Percentiles rank a stretch among this genome's conserved stretches.
Evolutionary conservation across 2,888 invertebrate species (phyloP).

Genomic region (Eledone cirrhosa): DNA sequence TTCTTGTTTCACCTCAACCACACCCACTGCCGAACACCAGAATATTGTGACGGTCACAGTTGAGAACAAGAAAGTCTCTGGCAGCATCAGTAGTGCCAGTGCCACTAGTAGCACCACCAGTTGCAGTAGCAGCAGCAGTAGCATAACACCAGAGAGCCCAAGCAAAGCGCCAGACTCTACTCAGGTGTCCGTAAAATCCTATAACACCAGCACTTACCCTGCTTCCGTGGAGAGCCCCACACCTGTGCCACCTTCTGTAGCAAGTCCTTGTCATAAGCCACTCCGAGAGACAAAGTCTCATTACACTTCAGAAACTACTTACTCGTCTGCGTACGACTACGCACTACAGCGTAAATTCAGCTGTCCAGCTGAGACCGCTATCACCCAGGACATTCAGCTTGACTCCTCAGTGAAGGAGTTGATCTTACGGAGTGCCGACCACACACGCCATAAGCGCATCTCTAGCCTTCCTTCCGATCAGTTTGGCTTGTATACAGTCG

Average conservation of each 20-base stretch:
- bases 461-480: neutral
- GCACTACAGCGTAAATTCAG: neutral
- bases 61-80: neutral
- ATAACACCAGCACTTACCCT: neutral
- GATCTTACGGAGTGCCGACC: constrained; percentile 1
- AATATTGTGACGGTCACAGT: neutral
- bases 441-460: constrained; percentile 4
- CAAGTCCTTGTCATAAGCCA: neutral
- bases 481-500: neutral
- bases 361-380: neutral
- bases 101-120: neutral
- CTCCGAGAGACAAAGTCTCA: neutral
- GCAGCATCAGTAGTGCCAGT: neutral
- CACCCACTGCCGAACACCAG: neutral
- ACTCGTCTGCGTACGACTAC: neutral
- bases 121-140: neutral
- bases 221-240: neutral
- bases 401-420: neutral
- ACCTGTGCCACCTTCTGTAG: neutral
- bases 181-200: too few relatives aligned
- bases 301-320: neutral
- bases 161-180: neutral
- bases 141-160: neutral
- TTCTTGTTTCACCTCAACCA: neutral
- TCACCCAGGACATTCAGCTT: neutral